phyloP scores from a whole-genome alignment of 2,888 invertebrate species.

The Cephus pulcher region DNA sequence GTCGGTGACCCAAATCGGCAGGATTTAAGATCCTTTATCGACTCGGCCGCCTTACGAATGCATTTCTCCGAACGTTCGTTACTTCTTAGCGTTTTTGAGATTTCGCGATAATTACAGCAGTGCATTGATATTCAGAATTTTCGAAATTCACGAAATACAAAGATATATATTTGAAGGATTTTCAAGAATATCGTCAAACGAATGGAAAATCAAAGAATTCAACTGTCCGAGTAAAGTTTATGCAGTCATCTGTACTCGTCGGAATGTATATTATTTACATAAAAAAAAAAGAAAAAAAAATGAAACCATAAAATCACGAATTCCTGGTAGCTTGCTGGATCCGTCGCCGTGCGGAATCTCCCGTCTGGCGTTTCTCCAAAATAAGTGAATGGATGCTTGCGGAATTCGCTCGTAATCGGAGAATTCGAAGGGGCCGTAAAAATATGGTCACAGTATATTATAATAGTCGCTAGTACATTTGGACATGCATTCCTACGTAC shows the following conservation, averaged over 20 bases:
- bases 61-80: no score
- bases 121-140: background rate
- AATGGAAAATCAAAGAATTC: background rate
- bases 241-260: background rate
- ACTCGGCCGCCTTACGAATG: background rate
- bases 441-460: constrained; percentile 30
- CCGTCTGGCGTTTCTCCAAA: constrained; percentile 38
- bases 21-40: background rate
- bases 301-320: background rate
- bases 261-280: background rate
- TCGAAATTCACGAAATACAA: background rate
- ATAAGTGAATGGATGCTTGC: constrained; percentile 22
- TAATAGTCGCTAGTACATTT: constrained; percentile 35
- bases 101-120: no score
- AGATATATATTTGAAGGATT: background rate
- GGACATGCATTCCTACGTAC: constrained; percentile 29
- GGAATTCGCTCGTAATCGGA: constrained; percentile 29
- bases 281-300: background rate
- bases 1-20: background rate
- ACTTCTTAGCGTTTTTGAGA: background rate
- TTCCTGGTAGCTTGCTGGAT: background rate
- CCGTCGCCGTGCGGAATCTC: background rate
- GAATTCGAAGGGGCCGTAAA: constrained; percentile 33
- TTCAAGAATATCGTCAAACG: background rate
- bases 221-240: background rate